phyloP scores from a whole-genome alignment of 2,888 invertebrate genomes.

The Scaptodrosophila latifasciaeformis region DNA sequence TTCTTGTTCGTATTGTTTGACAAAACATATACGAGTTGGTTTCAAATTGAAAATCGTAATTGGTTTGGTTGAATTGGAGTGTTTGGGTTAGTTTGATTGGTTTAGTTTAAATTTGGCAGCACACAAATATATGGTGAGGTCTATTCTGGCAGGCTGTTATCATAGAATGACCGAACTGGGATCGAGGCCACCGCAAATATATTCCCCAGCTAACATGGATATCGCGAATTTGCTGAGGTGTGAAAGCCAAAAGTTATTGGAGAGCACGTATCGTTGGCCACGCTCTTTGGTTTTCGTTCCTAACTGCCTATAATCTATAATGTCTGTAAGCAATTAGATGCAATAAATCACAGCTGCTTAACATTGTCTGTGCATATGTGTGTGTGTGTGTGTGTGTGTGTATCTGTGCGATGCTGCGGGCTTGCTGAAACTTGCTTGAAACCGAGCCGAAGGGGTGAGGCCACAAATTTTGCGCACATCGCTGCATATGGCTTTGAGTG shows the following conservation, averaged over 20 bases:
- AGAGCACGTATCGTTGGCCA: not conserved
- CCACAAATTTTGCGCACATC: not conserved
- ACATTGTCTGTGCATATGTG: not conserved
- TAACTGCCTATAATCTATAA: too few relatives aligned
- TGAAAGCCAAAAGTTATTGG: not conserved
- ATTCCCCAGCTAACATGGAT: not conserved
- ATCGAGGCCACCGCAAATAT: not conserved
- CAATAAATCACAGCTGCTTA: slow-evolving; percentile 9
- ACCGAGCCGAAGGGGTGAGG: too few relatives aligned
- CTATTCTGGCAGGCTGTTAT: not conserved
- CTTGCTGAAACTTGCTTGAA: too few relatives aligned
- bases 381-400: slow-evolving; percentile 17
- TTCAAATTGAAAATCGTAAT: not conserved
- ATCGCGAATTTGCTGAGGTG: not conserved
- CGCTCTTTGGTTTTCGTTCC: too few relatives aligned
- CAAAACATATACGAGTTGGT: too few relatives aligned
- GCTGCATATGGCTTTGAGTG: not conserved
- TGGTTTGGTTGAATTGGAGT: not conserved
- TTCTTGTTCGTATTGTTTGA: too few relatives aligned
- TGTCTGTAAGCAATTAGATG: slow-evolving; percentile 25
- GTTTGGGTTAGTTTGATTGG: not conserved
- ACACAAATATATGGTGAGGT: not conserved
- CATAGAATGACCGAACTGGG: too few relatives aligned
- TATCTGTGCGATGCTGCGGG: not conserved
- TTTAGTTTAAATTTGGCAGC: not conserved